These are phyloP conservation scores for Cyclura pinguis DNA, from an alignment of 2,797 vertebrate genomes.

Conservation along the genomic window DNA sequence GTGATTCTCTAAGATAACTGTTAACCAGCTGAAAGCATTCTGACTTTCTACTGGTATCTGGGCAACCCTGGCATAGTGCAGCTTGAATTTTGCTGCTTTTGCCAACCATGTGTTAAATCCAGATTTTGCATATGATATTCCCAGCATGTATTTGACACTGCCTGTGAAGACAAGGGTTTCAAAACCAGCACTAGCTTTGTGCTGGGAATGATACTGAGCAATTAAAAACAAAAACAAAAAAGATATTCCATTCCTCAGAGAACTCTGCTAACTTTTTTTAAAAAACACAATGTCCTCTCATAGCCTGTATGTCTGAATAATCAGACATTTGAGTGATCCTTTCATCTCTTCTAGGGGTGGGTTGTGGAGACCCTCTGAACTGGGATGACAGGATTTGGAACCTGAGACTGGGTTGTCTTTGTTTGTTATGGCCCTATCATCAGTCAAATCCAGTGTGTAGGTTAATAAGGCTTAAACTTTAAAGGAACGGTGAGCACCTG, in stretches of 20 bases:
- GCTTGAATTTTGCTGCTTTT: conserved; percentile 75
- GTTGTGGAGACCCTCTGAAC: conserved; percentile 82
- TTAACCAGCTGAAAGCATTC: conserved; percentile 10
- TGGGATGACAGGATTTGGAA: conserved; percentile 86
- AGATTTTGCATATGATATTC: conserved; percentile 80
- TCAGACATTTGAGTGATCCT: conserved; percentile 84
- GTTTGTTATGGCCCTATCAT: conserved; percentile 82
- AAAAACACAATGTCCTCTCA: conserved; percentile 72
- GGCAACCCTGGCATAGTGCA: conserved; percentile 85
- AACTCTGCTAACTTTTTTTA: conserved; percentile 64
- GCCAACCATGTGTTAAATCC: conserved; percentile 86
- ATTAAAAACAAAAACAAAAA: conserved; percentile 78
- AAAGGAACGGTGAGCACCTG: conserved; percentile 85
- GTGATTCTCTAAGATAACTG: conserved; percentile 33
- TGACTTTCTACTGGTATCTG: conserved; percentile 76
- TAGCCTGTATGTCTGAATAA: conserved; percentile 80
- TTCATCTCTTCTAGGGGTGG: conserved; percentile 83
- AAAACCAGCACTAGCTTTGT: conserved; percentile 66
- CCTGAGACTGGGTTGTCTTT: conserved; percentile 85
- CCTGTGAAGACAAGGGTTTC: conserved; percentile 77
- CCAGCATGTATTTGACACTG: conserved; percentile 82
- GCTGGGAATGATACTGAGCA: conserved; percentile 70
- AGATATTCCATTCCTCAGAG: conserved; percentile 95
- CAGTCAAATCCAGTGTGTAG: conserved; percentile 86
- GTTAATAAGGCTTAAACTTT: conserved; percentile 90